phyloP scores from a whole-genome alignment of 2,797 vertebrate species.

The Bradypus variegatus region DNA sequence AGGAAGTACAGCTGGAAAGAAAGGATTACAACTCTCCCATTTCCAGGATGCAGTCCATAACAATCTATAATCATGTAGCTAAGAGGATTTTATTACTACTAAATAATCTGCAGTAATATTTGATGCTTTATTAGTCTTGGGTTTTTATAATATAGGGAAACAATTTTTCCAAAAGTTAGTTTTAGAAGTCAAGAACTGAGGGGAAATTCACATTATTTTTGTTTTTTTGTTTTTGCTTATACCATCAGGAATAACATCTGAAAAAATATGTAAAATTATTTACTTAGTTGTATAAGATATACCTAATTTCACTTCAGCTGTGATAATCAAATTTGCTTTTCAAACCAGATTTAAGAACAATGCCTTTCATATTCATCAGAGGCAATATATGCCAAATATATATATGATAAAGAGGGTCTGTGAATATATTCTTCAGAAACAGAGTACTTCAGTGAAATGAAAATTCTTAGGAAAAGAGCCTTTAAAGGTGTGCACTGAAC shows the following conservation, averaged over 20 bases:
- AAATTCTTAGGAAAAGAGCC: conserved; percentile 42
- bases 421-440: conserved; percentile 41
- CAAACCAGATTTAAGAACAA: conserved; percentile 40
- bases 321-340: conserved; percentile 36
- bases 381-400: conserved; percentile 7
- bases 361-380: conserved; percentile 2
- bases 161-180: conserved; percentile 5
- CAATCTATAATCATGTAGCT: background rate
- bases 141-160: conserved; percentile 17
- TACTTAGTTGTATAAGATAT: conserved; percentile 21
- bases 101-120: background rate
- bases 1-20: background rate
- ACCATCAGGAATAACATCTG: conserved; percentile 15
- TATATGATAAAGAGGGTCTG: background rate
- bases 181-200: conserved; percentile 21
- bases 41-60: background rate
- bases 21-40: background rate
- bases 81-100: background rate
- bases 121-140: background rate
- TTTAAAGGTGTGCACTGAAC: background rate
- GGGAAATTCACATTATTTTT: background rate
- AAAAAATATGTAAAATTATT: conserved; percentile 3
- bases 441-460: conserved; percentile 28
- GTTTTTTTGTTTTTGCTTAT: background rate
- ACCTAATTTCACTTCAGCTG: conserved; percentile 2